Percentiles rank a stretch among this genome's conserved stretches.
phyloP scores from a whole-genome alignment of 2,888 invertebrate species.

The Phaedon cochleariae region DNA sequence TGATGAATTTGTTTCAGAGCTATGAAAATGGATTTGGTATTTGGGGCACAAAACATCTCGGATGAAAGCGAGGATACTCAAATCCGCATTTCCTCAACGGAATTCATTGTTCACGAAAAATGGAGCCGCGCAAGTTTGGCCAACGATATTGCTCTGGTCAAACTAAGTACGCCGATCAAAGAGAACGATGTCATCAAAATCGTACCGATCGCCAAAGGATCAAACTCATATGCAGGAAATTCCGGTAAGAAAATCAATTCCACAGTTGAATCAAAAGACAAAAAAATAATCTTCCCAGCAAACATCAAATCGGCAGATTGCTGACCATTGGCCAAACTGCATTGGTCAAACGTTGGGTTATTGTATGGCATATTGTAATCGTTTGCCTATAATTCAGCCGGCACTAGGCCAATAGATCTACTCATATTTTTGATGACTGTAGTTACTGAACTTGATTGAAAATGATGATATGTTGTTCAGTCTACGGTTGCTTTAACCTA shows the following conservation, averaged over 20 bases:
- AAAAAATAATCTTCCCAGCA: too few species aligned
- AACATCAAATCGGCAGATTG: too few species aligned
- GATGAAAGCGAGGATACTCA: constrained; percentile 52
- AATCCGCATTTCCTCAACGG: constrained; percentile 43
- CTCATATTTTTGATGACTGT: too few species aligned
- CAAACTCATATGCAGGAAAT: constrained; percentile 25
- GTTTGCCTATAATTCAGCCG: too few species aligned
- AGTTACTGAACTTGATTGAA: too few species aligned
- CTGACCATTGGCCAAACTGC: too few species aligned
- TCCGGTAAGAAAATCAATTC: constrained; percentile 20
- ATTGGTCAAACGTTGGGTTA: too few species aligned
- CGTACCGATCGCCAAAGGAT: constrained; percentile 32
- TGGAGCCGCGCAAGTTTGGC: constrained; percentile 54
- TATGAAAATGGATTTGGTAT: constrained; percentile 27
- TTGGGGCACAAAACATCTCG: constrained; percentile 52
- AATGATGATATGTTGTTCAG: too few species aligned
- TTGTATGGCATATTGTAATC: too few species aligned
- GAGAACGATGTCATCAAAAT: constrained; percentile 34
- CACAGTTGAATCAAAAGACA: too few species aligned
- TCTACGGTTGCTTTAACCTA: too few species aligned
- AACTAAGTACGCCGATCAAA: constrained; percentile 32
- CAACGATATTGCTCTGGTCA: constrained; percentile 61
- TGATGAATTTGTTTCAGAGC: constrained; percentile 21
- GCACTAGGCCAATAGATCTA: too few species aligned
- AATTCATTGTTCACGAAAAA: constrained; percentile 56